Evolutionary conservation across 2,888 invertebrate species (phyloP).

Genomic region (Dorcus hopei): DNA sequence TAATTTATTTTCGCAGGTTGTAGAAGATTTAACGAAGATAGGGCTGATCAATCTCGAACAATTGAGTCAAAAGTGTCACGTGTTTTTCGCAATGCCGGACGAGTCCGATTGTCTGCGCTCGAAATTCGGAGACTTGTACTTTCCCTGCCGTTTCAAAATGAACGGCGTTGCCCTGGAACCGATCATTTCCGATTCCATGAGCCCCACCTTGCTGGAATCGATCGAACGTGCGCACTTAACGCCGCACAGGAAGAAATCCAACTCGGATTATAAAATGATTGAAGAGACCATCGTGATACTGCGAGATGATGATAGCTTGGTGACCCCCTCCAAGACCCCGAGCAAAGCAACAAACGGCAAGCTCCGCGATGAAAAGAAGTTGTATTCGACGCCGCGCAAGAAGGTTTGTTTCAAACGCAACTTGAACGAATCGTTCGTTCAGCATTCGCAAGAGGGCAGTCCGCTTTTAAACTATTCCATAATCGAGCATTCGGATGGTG

Average conservation of each 20-base stretch:
- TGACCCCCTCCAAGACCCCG: background rate
- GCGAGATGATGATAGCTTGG: no score
- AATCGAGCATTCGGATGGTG: constrained; percentile 40
- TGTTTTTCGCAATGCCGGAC: constrained; percentile 5
- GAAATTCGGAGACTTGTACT: background rate
- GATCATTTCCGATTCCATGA: background rate
- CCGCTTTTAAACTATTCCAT: constrained; percentile 50
- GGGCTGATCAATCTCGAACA: constrained; percentile 2
- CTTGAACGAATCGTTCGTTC: constrained; percentile 39
- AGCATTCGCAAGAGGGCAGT: constrained; percentile 37
- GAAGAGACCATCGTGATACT: no score
- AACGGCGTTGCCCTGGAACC: background rate
- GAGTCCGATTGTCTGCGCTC: background rate
- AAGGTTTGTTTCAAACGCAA: constrained; percentile 35
- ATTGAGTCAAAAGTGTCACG: constrained; percentile 5
- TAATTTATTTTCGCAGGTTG: background rate
- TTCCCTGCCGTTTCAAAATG: constrained; percentile 4
- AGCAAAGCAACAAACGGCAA: background rate
- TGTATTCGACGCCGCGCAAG: background rate
- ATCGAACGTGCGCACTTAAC: background rate
- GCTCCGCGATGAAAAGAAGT: no score
- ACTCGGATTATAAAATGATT: no score
- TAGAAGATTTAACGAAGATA: background rate
- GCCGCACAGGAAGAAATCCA: no score
- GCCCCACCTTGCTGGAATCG: background rate